Conservation (phyloP, 1,140 invertebrate species). For the Cephus cinctus region DNA sequence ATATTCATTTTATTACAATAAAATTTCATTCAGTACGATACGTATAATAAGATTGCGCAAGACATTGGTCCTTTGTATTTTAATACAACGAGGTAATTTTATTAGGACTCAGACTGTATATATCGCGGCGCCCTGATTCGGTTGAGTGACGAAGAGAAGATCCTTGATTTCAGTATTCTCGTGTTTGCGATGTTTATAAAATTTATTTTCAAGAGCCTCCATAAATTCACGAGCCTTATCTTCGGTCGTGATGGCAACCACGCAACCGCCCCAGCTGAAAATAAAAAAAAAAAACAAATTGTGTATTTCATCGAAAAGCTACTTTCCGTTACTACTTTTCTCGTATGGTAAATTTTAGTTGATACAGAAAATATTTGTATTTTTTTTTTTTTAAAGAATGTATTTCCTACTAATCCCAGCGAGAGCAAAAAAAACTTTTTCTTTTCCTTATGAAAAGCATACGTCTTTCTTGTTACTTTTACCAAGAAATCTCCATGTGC, state of each 20-base stretch:
- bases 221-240: constrained; percentile 71
- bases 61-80: constrained; percentile 1
- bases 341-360: too few species aligned
- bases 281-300: constrained; percentile 18
- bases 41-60: too few species aligned
- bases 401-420: too few species aligned
- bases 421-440: too few species aligned
- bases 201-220: constrained; percentile 67
- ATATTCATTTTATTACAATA: too few species aligned
- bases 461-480: too few species aligned
- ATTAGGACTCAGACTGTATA: constrained; percentile 21
- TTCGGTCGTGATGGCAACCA: constrained; percentile 79
- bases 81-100: neutral
- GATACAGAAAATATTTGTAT: too few species aligned
- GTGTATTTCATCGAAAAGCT: constrained; percentile 9
- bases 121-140: constrained; percentile 59
- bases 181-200: constrained; percentile 61
- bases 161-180: constrained; percentile 40
- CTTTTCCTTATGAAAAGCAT: too few species aligned
- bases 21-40: too few species aligned
- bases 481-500: too few species aligned
- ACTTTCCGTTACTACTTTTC: neutral
- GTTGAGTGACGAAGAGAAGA: constrained; percentile 63
- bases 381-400: too few species aligned
- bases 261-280: constrained; percentile 92